Base-by-base conservation (phyloP, 2,888 invertebrate species). In the Clusia tigrina region DNA sequence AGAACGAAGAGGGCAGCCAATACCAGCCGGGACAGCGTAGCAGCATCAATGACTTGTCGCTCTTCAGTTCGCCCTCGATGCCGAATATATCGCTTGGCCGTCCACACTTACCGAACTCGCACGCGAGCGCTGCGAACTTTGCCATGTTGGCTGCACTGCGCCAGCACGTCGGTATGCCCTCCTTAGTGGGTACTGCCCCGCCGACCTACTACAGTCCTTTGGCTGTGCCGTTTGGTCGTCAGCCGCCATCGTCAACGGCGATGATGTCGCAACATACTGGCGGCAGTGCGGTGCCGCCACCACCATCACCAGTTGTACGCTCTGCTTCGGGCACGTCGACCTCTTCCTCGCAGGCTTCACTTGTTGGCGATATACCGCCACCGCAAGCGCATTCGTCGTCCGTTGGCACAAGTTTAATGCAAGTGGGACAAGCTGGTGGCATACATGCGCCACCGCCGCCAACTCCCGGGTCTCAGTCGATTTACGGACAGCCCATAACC, bases 1-100 rank as follows among this genome's bases (percentile, higher is more conserved):
- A 94, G 85, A 91, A 91, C 80, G 92, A 93, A 85, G 88, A 88
- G 75, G 86, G 87, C 57, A 85, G 87, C 64, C 85, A 86, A 26
- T 89, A 88, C 75, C 87, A 87, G 60, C 85, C 87, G 79, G 88
- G 86, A 77, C 89, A 84, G 79, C 88, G 85, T 80, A 89, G 86
- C 84, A 92, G 85, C 86, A 91, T 86, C 85, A 90, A 86, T 84
- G 89, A 92, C 84, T 84, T 92, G 77, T 85, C 92, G 66, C 88
- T 96, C 67, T 96, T 96, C 87, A 95, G 94, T 74, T 95, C 95
- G 76, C 96, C 96, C 62, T 96, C 96, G 77, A 91, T 97, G 92
- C 97, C 97, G 78, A 97, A 97, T 87, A 97, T 97, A 82, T 96
- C 96, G 67, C 87, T 97, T 76, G 96, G 95, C 62, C 88, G 93